Percentiles rank a stretch among this genome's conserved stretches.
phyloP scores from a whole-genome alignment of 1,140 invertebrate species.

The Tetramorium alpestre region DNA sequence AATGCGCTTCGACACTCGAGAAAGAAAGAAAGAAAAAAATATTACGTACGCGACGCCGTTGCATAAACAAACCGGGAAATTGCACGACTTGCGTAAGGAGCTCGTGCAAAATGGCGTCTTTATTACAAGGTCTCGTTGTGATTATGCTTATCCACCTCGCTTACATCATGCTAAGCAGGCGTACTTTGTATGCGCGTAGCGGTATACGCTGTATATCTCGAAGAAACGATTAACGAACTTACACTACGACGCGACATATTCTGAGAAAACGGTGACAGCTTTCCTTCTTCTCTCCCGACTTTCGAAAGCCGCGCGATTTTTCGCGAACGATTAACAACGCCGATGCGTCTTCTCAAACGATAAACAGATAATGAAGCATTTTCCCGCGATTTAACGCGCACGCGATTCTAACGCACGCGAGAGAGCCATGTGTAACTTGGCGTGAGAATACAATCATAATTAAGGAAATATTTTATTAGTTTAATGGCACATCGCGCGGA shows the following conservation, averaged over 20 bases:
- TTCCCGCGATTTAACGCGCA: not conserved
- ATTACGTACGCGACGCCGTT: slow-evolving; percentile 35
- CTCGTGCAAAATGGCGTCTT: slow-evolving; percentile 57
- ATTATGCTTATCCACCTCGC: slow-evolving; percentile 58
- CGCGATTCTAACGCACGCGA: not conserved
- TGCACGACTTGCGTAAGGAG: slow-evolving; percentile 64
- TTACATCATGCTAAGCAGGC: slow-evolving; percentile 60
- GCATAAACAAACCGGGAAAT: slow-evolving; percentile 64
- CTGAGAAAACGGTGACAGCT: not conserved
- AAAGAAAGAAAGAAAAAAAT: slow-evolving; percentile 23
- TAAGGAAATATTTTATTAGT: not conserved
- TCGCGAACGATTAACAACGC: not conserved
- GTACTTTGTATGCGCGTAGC: slow-evolving; percentile 42
- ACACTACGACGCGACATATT: not conserved
- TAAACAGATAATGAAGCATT: not conserved
- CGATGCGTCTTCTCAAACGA: not conserved
- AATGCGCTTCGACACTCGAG: not conserved
- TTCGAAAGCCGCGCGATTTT: slow-evolving; percentile 5
- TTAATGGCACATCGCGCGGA: not conserved
- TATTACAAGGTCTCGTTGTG: slow-evolving; percentile 60
- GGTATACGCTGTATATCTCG: slow-evolving; percentile 31
- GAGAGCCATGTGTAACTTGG: not conserved
- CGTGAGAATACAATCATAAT: not conserved
- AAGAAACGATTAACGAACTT: slow-evolving; percentile 56
- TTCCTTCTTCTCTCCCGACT: not conserved